Conservation (phyloP, 1,140 invertebrate species). For the Psix sp. region DNA sequence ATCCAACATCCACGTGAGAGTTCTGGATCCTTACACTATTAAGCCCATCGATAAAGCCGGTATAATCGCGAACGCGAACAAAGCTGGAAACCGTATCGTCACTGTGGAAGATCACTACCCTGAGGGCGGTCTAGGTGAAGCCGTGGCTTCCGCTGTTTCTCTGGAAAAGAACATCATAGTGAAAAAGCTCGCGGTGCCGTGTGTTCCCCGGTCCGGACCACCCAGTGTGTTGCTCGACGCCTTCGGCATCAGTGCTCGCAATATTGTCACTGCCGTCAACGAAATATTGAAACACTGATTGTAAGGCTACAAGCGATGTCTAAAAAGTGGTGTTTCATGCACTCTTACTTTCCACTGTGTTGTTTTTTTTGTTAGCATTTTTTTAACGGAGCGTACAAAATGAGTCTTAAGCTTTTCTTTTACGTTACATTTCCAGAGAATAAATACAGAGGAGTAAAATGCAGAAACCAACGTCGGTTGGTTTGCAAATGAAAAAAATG, state of each 20-base stretch:
- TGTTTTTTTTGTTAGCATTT: constrained; percentile 16
- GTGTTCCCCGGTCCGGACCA: constrained; percentile 94
- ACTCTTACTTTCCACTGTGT: constrained; percentile 30
- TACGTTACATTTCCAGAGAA: no score
- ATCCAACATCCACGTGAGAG: constrained; percentile 83
- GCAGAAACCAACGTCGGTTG: no score
- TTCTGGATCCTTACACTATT: constrained; percentile 96
- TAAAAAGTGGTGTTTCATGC: no score
- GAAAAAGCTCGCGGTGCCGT: constrained; percentile 89
- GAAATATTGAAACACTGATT: constrained; percentile 80
- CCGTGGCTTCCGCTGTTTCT: constrained; percentile 89
- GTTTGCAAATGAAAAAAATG: no score
- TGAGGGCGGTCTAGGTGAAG: constrained; percentile 97
- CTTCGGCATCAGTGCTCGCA: constrained; percentile 91
- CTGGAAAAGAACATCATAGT: constrained; percentile 85
- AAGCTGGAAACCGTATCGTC: constrained; percentile 88
- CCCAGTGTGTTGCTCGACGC: constrained; percentile 88
- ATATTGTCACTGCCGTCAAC: constrained; percentile 85
- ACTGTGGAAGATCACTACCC: constrained; percentile 99
- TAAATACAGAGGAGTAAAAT: no score
- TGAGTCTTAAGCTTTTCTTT: constrained; percentile 6
- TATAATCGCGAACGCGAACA: constrained; percentile 87
- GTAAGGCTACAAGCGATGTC: constrained; percentile 36
- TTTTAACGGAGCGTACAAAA: neutral
- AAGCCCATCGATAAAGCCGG: constrained; percentile 93